Conservation (phyloP, 2,113 vertebrate species). For the Poicephalus gulielmi region DNA sequence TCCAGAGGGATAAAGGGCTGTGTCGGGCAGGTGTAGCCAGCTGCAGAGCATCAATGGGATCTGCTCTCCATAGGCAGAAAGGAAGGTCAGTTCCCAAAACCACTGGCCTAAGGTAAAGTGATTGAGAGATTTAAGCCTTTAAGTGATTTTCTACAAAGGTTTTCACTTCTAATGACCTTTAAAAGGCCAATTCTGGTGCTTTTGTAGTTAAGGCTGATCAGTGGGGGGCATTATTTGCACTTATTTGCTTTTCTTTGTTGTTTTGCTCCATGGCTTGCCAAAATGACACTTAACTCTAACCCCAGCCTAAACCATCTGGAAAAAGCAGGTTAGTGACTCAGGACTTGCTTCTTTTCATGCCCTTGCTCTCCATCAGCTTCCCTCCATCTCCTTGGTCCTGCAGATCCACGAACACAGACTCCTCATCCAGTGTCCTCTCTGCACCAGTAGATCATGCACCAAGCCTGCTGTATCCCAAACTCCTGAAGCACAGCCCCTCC, state of each 20-base stretch:
- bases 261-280: background rate
- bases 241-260: background rate
- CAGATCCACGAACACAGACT: background rate
- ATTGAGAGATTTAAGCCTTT: background rate
- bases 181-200: background rate
- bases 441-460: background rate
- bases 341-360: accelerated
- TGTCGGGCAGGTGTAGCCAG: background rate
- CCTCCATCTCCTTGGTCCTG: background rate
- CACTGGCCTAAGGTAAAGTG: accelerated
- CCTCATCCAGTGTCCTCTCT: background rate
- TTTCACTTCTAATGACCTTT: slow-evolving; percentile 26
- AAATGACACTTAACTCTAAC: background rate
- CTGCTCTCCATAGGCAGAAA: background rate
- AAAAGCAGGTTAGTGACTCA: background rate
- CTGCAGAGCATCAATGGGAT: background rate
- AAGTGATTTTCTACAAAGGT: slow-evolving; percentile 39
- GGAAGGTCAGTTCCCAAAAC: background rate
- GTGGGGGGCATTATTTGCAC: background rate
- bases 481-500: background rate
- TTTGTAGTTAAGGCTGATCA: slow-evolving; percentile 4
- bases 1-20: background rate
- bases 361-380: accelerated
- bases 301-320: background rate
- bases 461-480: background rate